Conservation (phyloP, 2,888 invertebrate genomes). For the Phoronis australis region DNA sequence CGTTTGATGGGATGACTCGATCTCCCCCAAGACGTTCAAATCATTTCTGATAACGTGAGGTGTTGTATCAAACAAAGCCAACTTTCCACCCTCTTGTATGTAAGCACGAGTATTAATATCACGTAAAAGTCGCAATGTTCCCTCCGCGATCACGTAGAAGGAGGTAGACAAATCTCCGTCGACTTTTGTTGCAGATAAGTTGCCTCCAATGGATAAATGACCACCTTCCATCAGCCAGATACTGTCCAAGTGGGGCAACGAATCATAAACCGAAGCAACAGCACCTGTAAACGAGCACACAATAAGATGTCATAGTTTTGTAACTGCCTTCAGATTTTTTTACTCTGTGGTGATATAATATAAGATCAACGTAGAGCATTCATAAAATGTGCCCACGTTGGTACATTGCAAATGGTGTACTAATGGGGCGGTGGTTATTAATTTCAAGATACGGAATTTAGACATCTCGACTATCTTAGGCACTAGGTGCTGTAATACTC, state of each 20-base stretch:
- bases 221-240: slow-evolving; percentile 16
- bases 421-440: too few relatives aligned
- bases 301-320: background rate
- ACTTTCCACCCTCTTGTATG: slow-evolving; percentile 4
- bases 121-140: slow-evolving; percentile 15
- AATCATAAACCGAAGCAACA: slow-evolving; percentile 19
- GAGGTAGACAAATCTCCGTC: slow-evolving; percentile 13
- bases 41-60: too few relatives aligned
- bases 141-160: slow-evolving; percentile 8
- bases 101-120: slow-evolving; percentile 1
- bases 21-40: too few relatives aligned
- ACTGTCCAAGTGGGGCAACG: slow-evolving; percentile 9
- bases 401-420: too few relatives aligned
- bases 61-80: slow-evolving; percentile 13
- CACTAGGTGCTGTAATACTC: too few relatives aligned
- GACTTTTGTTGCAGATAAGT: slow-evolving; percentile 10
- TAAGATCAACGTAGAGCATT: too few relatives aligned
- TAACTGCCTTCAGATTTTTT: too few relatives aligned
- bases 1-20: too few relatives aligned
- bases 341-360: too few relatives aligned
- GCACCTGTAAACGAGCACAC: slow-evolving; percentile 17
- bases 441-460: too few relatives aligned
- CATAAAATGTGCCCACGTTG: too few relatives aligned
- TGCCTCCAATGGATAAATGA: slow-evolving; percentile 16
- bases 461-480: too few relatives aligned